Conservation (phyloP, 2,888 invertebrate species). For the Quadriops clusia region DNA sequence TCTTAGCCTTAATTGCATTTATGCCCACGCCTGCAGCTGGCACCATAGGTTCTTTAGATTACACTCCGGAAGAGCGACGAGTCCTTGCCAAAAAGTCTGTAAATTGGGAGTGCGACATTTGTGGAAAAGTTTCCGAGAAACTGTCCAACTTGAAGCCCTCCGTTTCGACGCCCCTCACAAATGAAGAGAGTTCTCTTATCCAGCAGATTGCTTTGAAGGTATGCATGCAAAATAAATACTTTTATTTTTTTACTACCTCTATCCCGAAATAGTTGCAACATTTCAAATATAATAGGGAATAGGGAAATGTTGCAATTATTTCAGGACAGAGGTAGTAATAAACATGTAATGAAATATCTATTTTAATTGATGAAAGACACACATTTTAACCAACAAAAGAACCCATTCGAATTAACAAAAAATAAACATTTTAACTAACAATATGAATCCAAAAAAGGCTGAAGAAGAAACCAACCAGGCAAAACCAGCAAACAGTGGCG, state of each 20-base stretch:
- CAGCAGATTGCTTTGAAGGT: slow-evolving; percentile 44
- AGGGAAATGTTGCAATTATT: too few relatives aligned
- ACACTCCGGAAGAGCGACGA: slow-evolving; percentile 72
- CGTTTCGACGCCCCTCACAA: slow-evolving; percentile 33
- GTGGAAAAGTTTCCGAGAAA: slow-evolving; percentile 47
- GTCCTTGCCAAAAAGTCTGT: slow-evolving; percentile 62
- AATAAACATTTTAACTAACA: slow-evolving; percentile 1
- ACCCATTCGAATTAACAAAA: not conserved
- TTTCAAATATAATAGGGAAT: too few relatives aligned
- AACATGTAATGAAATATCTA: not conserved
- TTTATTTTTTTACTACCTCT: too few relatives aligned
- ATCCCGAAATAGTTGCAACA: too few relatives aligned
- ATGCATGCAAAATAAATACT: slow-evolving; percentile 9
- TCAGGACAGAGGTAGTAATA: too few relatives aligned
- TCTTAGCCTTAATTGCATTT: slow-evolving; percentile 85
- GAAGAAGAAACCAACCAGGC: slow-evolving; percentile 31
- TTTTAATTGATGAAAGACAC: not conserved
- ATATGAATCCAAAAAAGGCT: slow-evolving; percentile 24
- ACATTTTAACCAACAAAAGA: not conserved
- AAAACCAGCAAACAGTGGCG: too few relatives aligned
- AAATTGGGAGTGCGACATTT: slow-evolving; percentile 50
- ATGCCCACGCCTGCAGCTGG: slow-evolving; percentile 86
- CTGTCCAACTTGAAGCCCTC: slow-evolving; percentile 26
- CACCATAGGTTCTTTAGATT: slow-evolving; percentile 85
- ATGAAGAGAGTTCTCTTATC: slow-evolving; percentile 42